Evolutionary conservation across 1,140 invertebrate species (phyloP).

Genomic region (Prorops nasuta): DNA sequence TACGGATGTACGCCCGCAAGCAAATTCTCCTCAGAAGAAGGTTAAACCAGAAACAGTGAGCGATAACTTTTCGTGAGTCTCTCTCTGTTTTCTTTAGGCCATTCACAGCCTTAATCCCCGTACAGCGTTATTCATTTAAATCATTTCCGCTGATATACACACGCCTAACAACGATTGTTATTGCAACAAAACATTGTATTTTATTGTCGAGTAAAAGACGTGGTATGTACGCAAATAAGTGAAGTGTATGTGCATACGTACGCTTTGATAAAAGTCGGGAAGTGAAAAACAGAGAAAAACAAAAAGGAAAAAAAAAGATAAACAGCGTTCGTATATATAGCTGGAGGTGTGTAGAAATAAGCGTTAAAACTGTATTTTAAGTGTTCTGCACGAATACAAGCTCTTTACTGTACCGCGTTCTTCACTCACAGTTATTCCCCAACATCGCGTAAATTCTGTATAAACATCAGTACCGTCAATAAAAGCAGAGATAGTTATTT

Average conservation of each 20-base stretch:
- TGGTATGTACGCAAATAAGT: slow-evolving; percentile 26
- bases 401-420: slow-evolving; percentile 31
- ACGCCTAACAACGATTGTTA: slow-evolving; percentile 29
- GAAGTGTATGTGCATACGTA: slow-evolving; percentile 10
- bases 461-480: slow-evolving; percentile 25
- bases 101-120: slow-evolving; percentile 20
- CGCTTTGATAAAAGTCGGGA: neutral
- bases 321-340: slow-evolving; percentile 1
- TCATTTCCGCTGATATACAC: slow-evolving; percentile 30
- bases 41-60: slow-evolving; percentile 45
- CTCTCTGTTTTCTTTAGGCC: slow-evolving; percentile 25
- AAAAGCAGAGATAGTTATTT: slow-evolving; percentile 23
- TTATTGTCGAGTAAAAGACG: slow-evolving; percentile 20
- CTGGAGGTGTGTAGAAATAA: slow-evolving; percentile 20
- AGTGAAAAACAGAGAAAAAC: neutral
- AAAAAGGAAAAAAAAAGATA: slow-evolving; percentile 1
- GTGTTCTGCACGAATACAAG: slow-evolving; percentile 26
- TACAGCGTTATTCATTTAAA: slow-evolving; percentile 28
- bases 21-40: slow-evolving; percentile 49
- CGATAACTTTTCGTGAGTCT: slow-evolving; percentile 54
- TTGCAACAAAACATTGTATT: slow-evolving; percentile 26
- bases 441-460: slow-evolving; percentile 19
- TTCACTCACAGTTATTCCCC: slow-evolving; percentile 27
- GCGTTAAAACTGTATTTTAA: slow-evolving; percentile 26
- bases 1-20: slow-evolving; percentile 40